Percentiles rank a stretch among this genome's conserved stretches.
These are phyloP conservation scores for Sebastiscus albofasciatus DNA, from an alignment of 2,797 vertebrate species.

Conservation along the genomic window DNA sequence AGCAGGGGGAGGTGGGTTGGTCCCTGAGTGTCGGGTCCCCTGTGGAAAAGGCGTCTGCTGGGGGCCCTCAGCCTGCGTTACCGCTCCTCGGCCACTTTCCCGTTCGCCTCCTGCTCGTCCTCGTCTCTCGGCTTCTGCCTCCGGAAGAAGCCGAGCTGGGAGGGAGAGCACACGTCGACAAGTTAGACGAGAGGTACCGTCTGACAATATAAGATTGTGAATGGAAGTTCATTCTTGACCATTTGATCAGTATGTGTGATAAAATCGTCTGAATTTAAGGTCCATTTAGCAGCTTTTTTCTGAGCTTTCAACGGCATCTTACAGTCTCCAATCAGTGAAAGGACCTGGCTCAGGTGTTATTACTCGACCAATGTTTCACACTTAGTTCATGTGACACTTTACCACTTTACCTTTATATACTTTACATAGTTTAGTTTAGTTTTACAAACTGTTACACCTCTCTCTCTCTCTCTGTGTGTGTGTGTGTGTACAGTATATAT, in stretches of 20 bases:
- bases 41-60: constrained; percentile 67
- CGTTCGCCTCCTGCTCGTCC: constrained; percentile 78
- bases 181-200: neutral
- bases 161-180: constrained; percentile 1
- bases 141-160: constrained; percentile 95
- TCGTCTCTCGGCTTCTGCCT: constrained; percentile 85
- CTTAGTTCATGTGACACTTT: neutral
- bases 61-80: constrained; percentile 79
- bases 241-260: neutral
- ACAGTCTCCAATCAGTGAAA: neutral
- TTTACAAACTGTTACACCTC: no score
- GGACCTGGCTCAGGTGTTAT: neutral
- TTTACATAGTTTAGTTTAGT: no score
- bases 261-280: neutral
- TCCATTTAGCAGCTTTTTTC: neutral
- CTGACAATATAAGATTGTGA: neutral
- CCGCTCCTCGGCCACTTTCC: constrained; percentile 87
- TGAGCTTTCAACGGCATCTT: neutral
- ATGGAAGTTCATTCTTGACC: neutral
- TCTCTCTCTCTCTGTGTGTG: no score
- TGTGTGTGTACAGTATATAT: no score
- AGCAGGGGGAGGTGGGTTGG: constrained; percentile 63
- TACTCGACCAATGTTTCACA: neutral
- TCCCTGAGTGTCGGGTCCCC: constrained; percentile 86
- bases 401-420: no score